A percentile compares a stretch with the other conserved stretches of the same genome.
These are phyloP conservation scores for Equus quagga DNA, from an alignment of 2,113 vertebrate genomes.

Conservation along the genomic window DNA sequence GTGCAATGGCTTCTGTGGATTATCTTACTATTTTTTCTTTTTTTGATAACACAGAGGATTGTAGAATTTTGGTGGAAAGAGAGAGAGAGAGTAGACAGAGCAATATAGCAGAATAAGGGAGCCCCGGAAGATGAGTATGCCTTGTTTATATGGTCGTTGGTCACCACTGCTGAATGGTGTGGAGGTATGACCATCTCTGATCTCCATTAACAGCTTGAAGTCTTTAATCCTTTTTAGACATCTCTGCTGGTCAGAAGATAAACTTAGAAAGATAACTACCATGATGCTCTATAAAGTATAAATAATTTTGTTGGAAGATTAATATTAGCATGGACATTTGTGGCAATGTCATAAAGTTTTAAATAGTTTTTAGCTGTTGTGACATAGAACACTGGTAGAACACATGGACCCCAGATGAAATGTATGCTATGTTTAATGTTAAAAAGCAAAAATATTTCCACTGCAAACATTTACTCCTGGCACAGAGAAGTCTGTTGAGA, in stretches of 20 bases:
- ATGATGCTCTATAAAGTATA: background rate
- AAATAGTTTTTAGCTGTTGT: background rate
- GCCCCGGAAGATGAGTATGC: background rate
- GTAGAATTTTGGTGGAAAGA: background rate
- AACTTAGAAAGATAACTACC: background rate
- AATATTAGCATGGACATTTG: background rate
- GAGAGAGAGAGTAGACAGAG: background rate
- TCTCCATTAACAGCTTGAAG: background rate
- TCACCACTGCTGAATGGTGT: background rate
- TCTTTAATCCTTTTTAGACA: background rate
- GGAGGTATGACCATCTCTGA: background rate
- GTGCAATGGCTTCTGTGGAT: background rate
- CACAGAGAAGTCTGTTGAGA: constrained; percentile 36
- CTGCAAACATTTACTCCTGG: background rate
- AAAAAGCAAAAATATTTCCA: constrained; percentile 28
- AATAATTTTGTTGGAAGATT: background rate
- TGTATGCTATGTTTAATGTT: background rate
- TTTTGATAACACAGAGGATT: background rate
- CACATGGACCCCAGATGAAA: background rate
- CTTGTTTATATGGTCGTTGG: background rate
- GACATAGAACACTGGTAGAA: background rate
- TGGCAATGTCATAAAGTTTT: background rate
- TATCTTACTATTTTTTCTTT: background rate
- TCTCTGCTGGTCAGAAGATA: background rate
- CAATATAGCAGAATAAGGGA: background rate